These are phyloP conservation scores for Hydrochoerus hydrochaeris DNA, from an alignment of 2,113 vertebrate species.

Conservation along the genomic window DNA sequence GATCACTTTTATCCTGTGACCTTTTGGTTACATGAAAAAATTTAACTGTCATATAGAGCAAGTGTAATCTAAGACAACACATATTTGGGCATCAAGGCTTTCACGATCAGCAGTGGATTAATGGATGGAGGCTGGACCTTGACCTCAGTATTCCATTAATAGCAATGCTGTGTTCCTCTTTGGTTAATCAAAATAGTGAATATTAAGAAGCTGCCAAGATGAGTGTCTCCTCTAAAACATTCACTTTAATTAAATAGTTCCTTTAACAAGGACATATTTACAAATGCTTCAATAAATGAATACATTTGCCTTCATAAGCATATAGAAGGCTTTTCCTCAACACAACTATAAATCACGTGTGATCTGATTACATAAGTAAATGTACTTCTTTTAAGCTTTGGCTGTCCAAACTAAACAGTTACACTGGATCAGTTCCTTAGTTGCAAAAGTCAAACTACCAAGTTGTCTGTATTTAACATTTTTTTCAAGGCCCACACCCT, in stretches of 20 bases:
- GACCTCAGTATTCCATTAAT: neutral
- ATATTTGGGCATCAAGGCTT: neutral
- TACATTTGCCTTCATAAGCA: conserved; percentile 1
- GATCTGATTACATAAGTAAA: neutral
- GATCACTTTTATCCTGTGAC: conserved; percentile 29
- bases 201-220: neutral
- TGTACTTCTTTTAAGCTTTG: neutral
- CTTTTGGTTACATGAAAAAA: conserved; percentile 10
- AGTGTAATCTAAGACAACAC: neutral
- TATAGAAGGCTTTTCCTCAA: neutral
- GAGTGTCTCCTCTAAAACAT: neutral
- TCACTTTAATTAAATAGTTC: neutral
- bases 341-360: conserved; percentile 52
- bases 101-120: neutral
- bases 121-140: neutral
- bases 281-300: neutral
- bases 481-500: too few relatives aligned
- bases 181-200: neutral
- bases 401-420: neutral
- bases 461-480: neutral
- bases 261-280: neutral
- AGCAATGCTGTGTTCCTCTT: neutral
- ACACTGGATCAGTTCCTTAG: neutral
- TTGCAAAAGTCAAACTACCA: neutral
- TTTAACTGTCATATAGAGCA: neutral